Base-by-base conservation (phyloP, 2,888 invertebrate species). In the Ochlodes sylvanus region DNA sequence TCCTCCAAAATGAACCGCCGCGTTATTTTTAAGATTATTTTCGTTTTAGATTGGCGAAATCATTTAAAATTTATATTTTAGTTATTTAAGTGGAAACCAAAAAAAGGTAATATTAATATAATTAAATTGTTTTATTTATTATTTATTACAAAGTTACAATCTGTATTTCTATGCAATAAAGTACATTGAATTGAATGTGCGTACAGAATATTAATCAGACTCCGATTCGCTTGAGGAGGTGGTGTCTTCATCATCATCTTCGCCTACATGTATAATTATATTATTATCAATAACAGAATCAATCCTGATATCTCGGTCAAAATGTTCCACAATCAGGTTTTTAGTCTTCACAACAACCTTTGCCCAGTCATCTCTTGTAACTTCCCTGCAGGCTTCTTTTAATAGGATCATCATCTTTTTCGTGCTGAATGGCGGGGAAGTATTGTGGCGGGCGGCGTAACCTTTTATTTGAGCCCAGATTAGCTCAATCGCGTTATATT, bases 401-500 rank as follows among this genome's bases (percentile, higher is more conserved):
- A 27, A 55, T 3, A 56, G 21, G 0, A n/a, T 27, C 21, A n/a
- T 21, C 62, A 62, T 62, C 19, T 62, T 41, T 15, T 58, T 58
- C n/a, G 17, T 19, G 12, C 12, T 7, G 4, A 17, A 58, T 10
- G 56, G 56, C 7, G 56, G 56, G 12, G 27, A 21, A 14, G 38
- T 38, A 56, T 56, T 56, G 14, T 56, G 34, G 2, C 56, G 34
- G 15, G 56, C 34, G 9, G 56, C 56, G 12, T 38, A 55, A 55
- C 15, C 55, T 55, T 54, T 54, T 14, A 54, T 21, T 54, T 54
- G 54, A n/a, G 27, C 27, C 54, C 54, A 54, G 2, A 54, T 54
- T n/a, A n/a, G n/a, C n/a, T n/a, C n/a, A n/a, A n/a, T n/a, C n/a
- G n/a, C n/a, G n/a, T n/a, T n/a, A n/a, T n/a, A n/a, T n/a, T 54